A percentile compares a stretch with the other conserved stretches of the same genome.
These are phyloP conservation scores for Spea hammondii DNA, from an alignment of 2,797 vertebrate genomes.

Conservation along the genomic window DNA sequence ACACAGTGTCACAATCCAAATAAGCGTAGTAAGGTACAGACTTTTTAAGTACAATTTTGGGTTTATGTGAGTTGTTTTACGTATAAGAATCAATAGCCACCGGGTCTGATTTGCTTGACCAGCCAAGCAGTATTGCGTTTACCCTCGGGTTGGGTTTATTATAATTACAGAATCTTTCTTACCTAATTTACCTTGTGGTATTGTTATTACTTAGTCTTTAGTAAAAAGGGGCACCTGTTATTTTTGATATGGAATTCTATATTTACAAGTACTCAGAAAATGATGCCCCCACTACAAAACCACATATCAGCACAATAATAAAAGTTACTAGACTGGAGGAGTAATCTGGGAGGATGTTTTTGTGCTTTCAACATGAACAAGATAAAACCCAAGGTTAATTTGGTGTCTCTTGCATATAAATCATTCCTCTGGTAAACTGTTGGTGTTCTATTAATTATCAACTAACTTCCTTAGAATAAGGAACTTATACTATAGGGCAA, in stretches of 20 bases:
- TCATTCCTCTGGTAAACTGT: constrained; percentile 19
- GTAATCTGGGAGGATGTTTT: constrained; percentile 26
- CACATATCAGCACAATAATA: not conserved
- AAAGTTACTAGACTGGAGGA: not conserved
- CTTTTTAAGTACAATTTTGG: too few relatives aligned
- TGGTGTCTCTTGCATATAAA: constrained; percentile 11
- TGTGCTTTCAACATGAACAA: not conserved
- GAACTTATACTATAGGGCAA: constrained; percentile 3
- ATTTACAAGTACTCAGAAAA: not conserved
- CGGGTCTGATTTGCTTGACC: too few relatives aligned
- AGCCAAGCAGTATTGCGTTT: too few relatives aligned
- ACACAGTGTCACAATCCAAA: too few relatives aligned
- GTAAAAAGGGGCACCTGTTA: too few relatives aligned
- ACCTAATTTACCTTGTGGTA: too few relatives aligned
- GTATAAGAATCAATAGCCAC: too few relatives aligned
- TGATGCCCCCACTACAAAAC: not conserved
- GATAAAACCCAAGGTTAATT: constrained; percentile 21
- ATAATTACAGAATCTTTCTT: too few relatives aligned
- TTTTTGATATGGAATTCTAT: not conserved
- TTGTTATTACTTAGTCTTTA: too few relatives aligned
- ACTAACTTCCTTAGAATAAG: constrained; percentile 11
- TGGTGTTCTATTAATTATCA: constrained; percentile 33
- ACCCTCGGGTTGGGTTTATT: too few relatives aligned
- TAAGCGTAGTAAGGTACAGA: too few relatives aligned
- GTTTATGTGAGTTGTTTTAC: too few relatives aligned